Conservation (phyloP, 2,797 vertebrate genomes). For the Platyrinchus mystaceus region DNA sequence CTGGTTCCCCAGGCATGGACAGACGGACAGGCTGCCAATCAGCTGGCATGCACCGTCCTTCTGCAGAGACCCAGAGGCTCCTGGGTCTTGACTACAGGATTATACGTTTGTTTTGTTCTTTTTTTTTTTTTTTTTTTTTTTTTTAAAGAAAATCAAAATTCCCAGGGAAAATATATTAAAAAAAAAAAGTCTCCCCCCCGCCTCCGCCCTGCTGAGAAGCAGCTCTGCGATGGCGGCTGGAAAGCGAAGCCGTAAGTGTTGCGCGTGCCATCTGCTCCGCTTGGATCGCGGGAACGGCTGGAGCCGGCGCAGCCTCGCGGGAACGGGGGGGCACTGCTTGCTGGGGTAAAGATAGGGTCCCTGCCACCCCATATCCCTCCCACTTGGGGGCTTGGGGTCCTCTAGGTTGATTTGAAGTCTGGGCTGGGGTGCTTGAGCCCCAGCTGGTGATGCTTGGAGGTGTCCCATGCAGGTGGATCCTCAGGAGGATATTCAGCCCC, state of each 20-base stretch:
- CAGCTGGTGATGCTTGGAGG: neutral
- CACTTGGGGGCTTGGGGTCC: rapidly evolving
- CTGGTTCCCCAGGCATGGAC: neutral
- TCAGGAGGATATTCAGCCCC: rapidly evolving
- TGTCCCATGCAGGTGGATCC: neutral
- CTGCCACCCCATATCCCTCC: neutral
- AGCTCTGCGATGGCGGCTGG: constrained; percentile 66
- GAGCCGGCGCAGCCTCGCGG: neutral
- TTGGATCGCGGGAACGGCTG: constrained; percentile 39
- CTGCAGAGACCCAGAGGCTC: neutral
- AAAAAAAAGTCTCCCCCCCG: neutral
- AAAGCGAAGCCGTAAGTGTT: constrained; percentile 59
- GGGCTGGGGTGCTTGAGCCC: rapidly evolving
- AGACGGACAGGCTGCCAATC: neutral
- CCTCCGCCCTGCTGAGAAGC: constrained; percentile 55
- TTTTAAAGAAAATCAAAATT: constrained; percentile 3
- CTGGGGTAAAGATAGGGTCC: neutral
- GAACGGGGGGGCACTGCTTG: neutral
- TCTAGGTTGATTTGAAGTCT: neutral
- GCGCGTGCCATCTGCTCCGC: constrained; percentile 59
- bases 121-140: neutral
- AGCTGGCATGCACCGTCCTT: rapidly evolving
- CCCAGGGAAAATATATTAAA: neutral
- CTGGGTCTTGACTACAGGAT: neutral
- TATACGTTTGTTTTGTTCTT: neutral